These are phyloP conservation scores for Hippocampus comes DNA, from an alignment of 2,113 vertebrate genomes.

Conservation along the genomic window DNA sequence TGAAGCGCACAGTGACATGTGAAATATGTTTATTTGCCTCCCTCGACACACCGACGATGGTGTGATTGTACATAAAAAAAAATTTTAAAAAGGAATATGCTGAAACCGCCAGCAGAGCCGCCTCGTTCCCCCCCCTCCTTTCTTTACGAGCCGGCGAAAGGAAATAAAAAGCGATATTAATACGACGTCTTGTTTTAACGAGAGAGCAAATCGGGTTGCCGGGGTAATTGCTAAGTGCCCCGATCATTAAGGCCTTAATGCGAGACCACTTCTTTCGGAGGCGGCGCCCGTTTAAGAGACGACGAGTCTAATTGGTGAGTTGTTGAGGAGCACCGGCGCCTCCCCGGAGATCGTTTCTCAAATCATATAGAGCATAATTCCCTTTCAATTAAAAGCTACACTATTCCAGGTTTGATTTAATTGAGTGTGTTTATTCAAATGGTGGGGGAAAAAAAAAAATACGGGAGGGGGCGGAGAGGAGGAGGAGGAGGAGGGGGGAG, in stretches of 20 bases:
- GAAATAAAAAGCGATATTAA: conserved; percentile 59
- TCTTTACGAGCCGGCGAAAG: conserved; percentile 9
- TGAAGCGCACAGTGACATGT: background rate
- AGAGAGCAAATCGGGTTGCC: conserved; percentile 68
- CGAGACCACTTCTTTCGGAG: conserved; percentile 68
- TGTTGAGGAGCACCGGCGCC: conserved; percentile 68
- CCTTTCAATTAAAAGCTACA: conserved; percentile 75
- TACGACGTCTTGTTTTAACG: conserved; percentile 72
- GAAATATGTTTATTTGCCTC: background rate
- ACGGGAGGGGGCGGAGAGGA: conserved; percentile 4
- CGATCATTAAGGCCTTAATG: conserved; percentile 73
- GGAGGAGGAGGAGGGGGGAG: conserved; percentile 1
- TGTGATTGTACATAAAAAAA: conserved; percentile 5
- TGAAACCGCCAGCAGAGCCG: conserved; percentile 23
- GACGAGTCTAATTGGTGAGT: conserved; percentile 73
- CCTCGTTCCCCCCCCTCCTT: conserved; percentile 26
- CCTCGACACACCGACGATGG: conserved; percentile 11
- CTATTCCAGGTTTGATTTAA: conserved; percentile 72
- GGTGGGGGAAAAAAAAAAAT: conserved; percentile 5
- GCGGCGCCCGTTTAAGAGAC: conserved; percentile 71
- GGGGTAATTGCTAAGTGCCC: conserved; percentile 70
- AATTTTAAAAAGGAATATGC: background rate
- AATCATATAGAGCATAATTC: conserved; percentile 74
- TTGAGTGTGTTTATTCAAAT: conserved; percentile 69
- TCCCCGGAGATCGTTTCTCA: conserved; percentile 69